A percentile compares a stretch with the other conserved stretches of the same genome.
These are phyloP conservation scores for Mesembrinibis cayennensis DNA, from an alignment of 2,113 vertebrate species.

Conservation along the genomic window DNA sequence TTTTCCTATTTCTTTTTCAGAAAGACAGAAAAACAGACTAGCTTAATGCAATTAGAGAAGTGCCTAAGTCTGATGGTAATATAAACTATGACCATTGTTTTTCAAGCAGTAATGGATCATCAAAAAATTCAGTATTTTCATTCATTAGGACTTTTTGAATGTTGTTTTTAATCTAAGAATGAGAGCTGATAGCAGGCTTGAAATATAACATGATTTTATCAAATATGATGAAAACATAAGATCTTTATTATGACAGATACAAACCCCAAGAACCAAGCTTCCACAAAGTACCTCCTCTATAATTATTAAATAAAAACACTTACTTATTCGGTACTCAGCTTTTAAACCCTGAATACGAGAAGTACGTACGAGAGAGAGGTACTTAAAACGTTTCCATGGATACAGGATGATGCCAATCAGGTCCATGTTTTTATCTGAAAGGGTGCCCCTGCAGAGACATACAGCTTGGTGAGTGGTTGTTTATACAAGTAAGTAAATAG, in stretches of 20 bases:
- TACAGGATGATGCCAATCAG: slow-evolving; percentile 86
- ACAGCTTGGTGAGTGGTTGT: slow-evolving; percentile 75
- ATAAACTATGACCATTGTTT: neutral
- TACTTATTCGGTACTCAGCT: slow-evolving; percentile 78
- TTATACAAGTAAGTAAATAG: slow-evolving; percentile 81
- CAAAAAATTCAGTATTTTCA: slow-evolving; percentile 48
- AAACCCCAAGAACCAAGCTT: slow-evolving; percentile 68
- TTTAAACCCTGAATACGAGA: slow-evolving; percentile 79
- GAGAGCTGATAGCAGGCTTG: slow-evolving; percentile 28
- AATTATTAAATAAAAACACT: slow-evolving; percentile 88
- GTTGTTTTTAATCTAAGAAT: slow-evolving; percentile 59
- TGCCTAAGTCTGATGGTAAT: neutral
- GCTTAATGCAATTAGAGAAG: neutral
- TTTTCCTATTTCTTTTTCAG: neutral
- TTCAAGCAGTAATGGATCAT: slow-evolving; percentile 2
- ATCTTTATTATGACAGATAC: slow-evolving; percentile 67
- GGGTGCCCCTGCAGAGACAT: slow-evolving; percentile 76
- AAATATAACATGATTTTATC: slow-evolving; percentile 66
- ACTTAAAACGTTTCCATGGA: slow-evolving; percentile 91
- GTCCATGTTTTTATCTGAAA: slow-evolving; percentile 81
- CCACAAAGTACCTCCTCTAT: slow-evolving; percentile 74
- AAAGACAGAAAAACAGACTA: neutral
- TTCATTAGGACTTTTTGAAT: slow-evolving; percentile 55
- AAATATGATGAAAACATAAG: slow-evolving; percentile 67
- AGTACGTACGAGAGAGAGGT: slow-evolving; percentile 79